phyloP scores from a whole-genome alignment of 2,888 invertebrate genomes.

The Clanis bilineata region DNA sequence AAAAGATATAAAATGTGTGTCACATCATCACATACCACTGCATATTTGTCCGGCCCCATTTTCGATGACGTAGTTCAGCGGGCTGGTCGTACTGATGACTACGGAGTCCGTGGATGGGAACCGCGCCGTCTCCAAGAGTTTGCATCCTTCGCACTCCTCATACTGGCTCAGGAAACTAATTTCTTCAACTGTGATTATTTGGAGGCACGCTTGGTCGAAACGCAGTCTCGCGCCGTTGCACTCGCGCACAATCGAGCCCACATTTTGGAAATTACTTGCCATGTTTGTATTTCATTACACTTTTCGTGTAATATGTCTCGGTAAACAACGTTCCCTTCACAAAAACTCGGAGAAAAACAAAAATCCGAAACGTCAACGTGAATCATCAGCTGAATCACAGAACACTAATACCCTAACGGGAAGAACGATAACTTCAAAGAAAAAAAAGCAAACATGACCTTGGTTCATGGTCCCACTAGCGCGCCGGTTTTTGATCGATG shows the following conservation, averaged over 20 bases:
- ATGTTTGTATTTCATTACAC: constrained; percentile 39
- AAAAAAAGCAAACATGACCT: no score
- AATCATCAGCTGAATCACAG: constrained; percentile 32
- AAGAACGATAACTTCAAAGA: no score
- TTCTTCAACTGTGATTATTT: constrained; percentile 53
- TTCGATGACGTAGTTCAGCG: constrained; percentile 54
- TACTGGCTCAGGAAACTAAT: constrained; percentile 71
- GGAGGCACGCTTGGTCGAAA: constrained; percentile 74
- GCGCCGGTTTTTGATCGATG: no score
- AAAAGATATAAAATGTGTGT: constrained; percentile 21
- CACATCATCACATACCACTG: constrained; percentile 59
- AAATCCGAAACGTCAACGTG: constrained; percentile 31
- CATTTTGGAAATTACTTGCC: constrained; percentile 65
- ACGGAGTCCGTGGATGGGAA: constrained; percentile 43
- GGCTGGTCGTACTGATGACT: constrained; percentile 59
- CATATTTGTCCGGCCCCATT: constrained; percentile 57
- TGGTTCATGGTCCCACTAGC: no score
- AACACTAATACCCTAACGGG: no score
- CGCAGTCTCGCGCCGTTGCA: constrained; percentile 58
- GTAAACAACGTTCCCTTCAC: constrained; percentile 37
- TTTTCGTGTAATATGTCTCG: constrained; percentile 6
- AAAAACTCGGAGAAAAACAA: constrained; percentile 31
- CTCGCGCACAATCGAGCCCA: constrained; percentile 60
- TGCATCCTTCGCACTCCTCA: constrained; percentile 71
- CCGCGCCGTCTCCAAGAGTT: constrained; percentile 45